A percentile compares a stretch with the other conserved stretches of the same genome.
These are phyloP conservation scores for Chamaea fasciata DNA, from an alignment of 2,113 vertebrate species.

Conservation along the genomic window DNA sequence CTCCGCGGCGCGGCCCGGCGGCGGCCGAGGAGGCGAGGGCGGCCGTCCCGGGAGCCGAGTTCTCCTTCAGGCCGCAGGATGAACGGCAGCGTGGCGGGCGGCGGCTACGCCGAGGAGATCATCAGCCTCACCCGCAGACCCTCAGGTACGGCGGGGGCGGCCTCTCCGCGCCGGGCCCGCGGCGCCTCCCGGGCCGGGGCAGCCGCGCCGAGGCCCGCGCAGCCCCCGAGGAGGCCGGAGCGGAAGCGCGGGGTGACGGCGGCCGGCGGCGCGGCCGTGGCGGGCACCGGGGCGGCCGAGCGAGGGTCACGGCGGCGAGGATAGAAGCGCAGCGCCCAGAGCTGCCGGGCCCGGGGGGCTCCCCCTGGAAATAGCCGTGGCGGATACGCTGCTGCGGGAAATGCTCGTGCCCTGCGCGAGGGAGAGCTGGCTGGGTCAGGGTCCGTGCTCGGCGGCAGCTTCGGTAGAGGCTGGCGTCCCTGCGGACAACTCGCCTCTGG, in stretches of 20 bases:
- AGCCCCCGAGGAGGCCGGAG: not conserved
- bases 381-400: accelerated
- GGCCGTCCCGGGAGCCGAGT: not conserved
- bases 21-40: constrained; percentile 49
- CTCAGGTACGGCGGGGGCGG: constrained; percentile 55
- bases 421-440: not conserved
- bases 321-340: not conserved
- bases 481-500: accelerated
- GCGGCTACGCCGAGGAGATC: constrained; percentile 58
- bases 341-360: not conserved
- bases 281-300: not conserved
- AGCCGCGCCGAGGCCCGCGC: not conserved
- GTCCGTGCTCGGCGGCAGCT: not conserved
- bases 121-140: constrained; percentile 72
- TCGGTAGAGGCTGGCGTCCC: not conserved
- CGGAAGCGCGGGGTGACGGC: not conserved
- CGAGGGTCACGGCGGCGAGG: not conserved
- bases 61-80: constrained; percentile 6
- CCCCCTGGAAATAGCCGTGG: not conserved
- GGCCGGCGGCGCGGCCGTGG: not conserved
- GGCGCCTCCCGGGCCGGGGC: not conserved
- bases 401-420: not conserved
- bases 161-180: not conserved
- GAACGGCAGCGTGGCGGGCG: constrained; percentile 37
- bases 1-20: not conserved